Evolutionary conservation across 2,113 vertebrate species (phyloP).

Genomic region (Podilymbus podiceps): DNA sequence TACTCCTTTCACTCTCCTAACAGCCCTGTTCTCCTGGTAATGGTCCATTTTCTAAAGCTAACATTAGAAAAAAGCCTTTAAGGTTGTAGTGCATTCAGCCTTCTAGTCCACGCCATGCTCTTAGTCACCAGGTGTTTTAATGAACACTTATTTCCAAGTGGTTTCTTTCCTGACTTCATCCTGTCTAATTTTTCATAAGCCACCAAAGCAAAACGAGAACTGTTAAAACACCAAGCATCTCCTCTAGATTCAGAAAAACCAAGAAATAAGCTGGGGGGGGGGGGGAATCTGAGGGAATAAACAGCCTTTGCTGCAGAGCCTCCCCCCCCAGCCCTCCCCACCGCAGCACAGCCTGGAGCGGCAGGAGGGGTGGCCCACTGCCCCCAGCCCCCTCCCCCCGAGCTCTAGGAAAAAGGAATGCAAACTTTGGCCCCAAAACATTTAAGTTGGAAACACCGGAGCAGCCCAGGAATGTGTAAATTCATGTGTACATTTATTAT

Average conservation of each 20-base stretch:
- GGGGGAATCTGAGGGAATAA: accelerated
- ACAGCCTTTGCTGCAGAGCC: background rate
- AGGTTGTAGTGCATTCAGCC: background rate
- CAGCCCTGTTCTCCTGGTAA: background rate
- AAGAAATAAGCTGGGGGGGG: background rate
- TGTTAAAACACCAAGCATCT: background rate
- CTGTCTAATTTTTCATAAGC: background rate
- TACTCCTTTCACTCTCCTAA: background rate
- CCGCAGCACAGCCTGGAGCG: background rate
- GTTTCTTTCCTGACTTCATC: background rate
- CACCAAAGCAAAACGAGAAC: background rate
- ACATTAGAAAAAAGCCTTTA: background rate
- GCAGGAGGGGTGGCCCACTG: too few species aligned
- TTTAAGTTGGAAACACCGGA: background rate
- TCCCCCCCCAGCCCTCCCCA: background rate
- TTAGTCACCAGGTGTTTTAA: background rate
- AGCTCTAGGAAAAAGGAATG: background rate
- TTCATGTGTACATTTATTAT: background rate
- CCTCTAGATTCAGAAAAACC: background rate
- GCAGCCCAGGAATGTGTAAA: background rate
- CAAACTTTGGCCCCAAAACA: background rate
- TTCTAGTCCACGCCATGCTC: background rate
- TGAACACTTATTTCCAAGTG: background rate
- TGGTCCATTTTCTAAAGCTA: background rate
- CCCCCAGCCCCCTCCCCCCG: background rate